Percentiles rank a stretch among this genome's conserved stretches.
Evolutionary conservation across 2,113 vertebrate genomes (phyloP).

Genomic region (Corvus moneduloides): DNA sequence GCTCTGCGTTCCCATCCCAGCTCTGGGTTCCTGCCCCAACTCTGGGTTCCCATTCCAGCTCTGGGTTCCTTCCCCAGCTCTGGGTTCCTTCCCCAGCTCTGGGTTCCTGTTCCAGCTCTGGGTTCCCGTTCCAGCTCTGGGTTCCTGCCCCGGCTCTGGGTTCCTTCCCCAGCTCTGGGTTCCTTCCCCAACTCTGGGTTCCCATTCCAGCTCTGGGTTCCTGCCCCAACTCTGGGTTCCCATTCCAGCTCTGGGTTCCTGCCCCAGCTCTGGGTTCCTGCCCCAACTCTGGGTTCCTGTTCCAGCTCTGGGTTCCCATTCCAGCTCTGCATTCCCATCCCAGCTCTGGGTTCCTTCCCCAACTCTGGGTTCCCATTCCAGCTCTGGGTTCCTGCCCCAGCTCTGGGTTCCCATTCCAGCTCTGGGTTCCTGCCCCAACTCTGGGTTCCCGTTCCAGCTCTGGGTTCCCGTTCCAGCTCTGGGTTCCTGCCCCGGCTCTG

Average conservation of each 20-base stretch:
- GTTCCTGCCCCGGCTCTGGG: too few species aligned
- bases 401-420: too few species aligned
- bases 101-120: neutral
- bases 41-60: too few species aligned
- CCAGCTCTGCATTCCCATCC: too few species aligned
- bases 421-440: too few species aligned
- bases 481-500: neutral
- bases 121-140: rapidly evolving
- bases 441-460: neutral
- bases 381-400: too few species aligned
- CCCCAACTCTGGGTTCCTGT: too few species aligned
- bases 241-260: neutral
- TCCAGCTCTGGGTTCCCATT: too few species aligned
- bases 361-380: too few species aligned
- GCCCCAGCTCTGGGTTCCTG: neutral
- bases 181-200: neutral
- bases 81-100: neutral
- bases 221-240: too few species aligned
- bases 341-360: too few species aligned
- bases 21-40: neutral
- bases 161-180: neutral
- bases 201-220: rapidly evolving
- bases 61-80: neutral
- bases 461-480: rapidly evolving
- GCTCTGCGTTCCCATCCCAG: rapidly evolving